A percentile compares a stretch with the other conserved stretches of the same genome.
Conservation (phyloP, 2,113 vertebrate species). For the Holacanthus passer region DNA sequence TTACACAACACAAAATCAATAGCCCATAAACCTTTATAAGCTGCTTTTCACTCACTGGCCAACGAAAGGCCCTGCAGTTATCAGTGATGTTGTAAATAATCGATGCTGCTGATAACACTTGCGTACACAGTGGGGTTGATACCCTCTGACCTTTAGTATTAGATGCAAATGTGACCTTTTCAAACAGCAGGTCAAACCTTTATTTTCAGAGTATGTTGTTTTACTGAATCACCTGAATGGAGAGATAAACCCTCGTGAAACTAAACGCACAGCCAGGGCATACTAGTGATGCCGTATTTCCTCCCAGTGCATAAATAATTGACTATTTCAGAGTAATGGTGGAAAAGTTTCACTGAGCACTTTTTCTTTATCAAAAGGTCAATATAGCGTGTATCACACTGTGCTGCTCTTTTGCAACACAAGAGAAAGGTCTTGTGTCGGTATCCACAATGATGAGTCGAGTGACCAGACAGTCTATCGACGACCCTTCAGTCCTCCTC, state of each 20-base stretch:
- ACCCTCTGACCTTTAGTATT: background rate
- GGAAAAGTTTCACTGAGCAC: no score
- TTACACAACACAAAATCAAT: background rate
- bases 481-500: background rate
- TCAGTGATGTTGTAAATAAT: background rate
- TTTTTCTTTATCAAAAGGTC: background rate
- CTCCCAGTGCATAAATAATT: background rate
- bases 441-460: background rate
- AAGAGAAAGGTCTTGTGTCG: background rate
- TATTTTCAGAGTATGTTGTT: background rate
- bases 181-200: conserved; percentile 4
- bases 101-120: background rate
- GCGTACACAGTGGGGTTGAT: background rate
- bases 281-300: no score
- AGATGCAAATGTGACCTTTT: conserved; percentile 8
- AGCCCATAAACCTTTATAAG: background rate
- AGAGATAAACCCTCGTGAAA: background rate
- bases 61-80: background rate
- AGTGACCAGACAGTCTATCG: background rate
- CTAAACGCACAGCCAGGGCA: background rate
- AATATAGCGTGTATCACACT: background rate
- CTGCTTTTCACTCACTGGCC: background rate
- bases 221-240: background rate
- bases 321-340: background rate
- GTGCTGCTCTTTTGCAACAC: conserved; percentile 9